These are phyloP conservation scores for Drosophila paranaensis DNA, from an alignment of 2,888 invertebrate species.

Conservation along the genomic window DNA sequence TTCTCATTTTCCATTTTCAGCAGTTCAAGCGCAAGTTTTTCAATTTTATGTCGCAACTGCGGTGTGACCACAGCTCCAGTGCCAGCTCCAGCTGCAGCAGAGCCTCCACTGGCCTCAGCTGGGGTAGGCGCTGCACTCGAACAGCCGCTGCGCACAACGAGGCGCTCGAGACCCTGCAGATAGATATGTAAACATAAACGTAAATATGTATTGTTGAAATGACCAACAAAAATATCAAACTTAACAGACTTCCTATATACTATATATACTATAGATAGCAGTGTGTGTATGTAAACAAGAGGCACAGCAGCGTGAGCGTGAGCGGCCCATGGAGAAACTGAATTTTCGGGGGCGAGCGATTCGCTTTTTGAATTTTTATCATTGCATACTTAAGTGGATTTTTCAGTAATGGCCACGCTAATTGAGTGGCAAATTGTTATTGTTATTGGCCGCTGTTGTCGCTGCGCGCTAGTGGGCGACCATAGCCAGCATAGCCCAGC, in stretches of 20 bases:
- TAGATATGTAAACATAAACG: slow-evolving; percentile 37
- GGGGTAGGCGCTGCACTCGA: slow-evolving; percentile 21
- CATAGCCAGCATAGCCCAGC: background rate
- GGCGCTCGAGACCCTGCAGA: slow-evolving; percentile 88
- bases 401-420: slow-evolving; percentile 77
- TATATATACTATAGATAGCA: background rate
- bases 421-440: slow-evolving; percentile 79
- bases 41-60: slow-evolving; percentile 88
- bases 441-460: slow-evolving; percentile 71
- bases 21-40: slow-evolving; percentile 89
- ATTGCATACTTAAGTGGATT: slow-evolving; percentile 77
- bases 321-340: slow-evolving; percentile 8
- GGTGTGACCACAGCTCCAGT: slow-evolving; percentile 84
- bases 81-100: slow-evolving; percentile 21
- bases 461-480: slow-evolving; percentile 46
- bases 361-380: slow-evolving; percentile 77
- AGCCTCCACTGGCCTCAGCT: slow-evolving; percentile 26
- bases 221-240: slow-evolving; percentile 32
- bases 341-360: slow-evolving; percentile 41
- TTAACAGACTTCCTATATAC: slow-evolving; percentile 17
- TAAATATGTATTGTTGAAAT: slow-evolving; percentile 20
- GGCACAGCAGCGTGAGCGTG: no score
- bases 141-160: slow-evolving; percentile 86
- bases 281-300: slow-evolving; percentile 24
- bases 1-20: slow-evolving; percentile 89